A percentile compares a stretch with the other conserved stretches of the same genome.
Conservation (phyloP, 2,888 invertebrate genomes). For the Lepetodrilus schrolli region DNA sequence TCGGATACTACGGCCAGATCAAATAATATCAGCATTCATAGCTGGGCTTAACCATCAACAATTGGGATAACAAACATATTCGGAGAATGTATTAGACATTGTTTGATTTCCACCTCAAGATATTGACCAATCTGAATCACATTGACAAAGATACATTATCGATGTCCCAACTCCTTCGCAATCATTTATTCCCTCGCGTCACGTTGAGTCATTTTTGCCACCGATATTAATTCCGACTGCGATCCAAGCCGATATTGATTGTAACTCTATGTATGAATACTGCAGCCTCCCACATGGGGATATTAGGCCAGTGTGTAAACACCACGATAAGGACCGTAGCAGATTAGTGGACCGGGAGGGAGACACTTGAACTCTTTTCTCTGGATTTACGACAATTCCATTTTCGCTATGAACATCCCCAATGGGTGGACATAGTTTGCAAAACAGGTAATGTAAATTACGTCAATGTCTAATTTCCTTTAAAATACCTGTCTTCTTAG, state of each 20-base stretch:
- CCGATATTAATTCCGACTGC: slow-evolving; percentile 8
- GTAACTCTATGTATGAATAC: neutral
- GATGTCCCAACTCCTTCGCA: neutral
- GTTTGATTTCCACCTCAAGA: neutral
- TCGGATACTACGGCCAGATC: no score
- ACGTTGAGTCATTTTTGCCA: slow-evolving; percentile 24
- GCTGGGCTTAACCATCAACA: no score
- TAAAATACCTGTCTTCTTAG: no score
- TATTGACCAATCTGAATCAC: neutral
- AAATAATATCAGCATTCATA: no score
- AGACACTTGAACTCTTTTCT: no score
- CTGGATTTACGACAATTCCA: no score
- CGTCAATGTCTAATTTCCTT: no score
- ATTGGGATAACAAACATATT: no score
- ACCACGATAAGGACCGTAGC: neutral
- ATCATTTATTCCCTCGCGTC: neutral
- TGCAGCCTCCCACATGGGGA: neutral
- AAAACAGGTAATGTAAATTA: no score
- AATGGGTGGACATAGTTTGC: no score
- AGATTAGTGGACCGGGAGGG: no score
- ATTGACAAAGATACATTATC: neutral
- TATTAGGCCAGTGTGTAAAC: slow-evolving; percentile 13
- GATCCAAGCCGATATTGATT: neutral
- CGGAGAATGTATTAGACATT: neutral
- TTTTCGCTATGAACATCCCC: no score